Conservation (phyloP, 92 coral and sea anemone genomes). For the Parazoanthus atlanticus region DNA sequence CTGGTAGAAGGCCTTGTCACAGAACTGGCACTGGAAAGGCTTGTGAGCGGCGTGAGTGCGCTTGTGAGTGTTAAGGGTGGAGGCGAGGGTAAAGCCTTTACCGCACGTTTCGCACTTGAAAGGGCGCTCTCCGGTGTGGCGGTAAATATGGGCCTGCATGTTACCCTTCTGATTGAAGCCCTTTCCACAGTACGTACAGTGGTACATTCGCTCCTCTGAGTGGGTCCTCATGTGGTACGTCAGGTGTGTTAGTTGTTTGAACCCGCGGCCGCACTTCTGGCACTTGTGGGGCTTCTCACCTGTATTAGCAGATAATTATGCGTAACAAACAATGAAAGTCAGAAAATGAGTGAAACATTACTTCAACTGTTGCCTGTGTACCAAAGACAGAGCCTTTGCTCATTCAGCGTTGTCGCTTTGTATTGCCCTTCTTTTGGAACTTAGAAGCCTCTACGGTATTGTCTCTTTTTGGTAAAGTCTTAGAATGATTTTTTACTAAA, state of each 20-base stretch:
- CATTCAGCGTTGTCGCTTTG: no score
- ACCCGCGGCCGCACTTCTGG: slow-evolving; percentile 91
- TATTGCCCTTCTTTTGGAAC: no score
- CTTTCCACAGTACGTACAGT: slow-evolving; percentile 84
- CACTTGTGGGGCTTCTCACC: slow-evolving; percentile 95
- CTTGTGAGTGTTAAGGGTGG: slow-evolving; percentile 89
- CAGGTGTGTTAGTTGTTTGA: slow-evolving; percentile 90
- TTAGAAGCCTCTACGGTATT: no score
- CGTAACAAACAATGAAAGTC: no score
- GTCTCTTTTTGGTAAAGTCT: no score
- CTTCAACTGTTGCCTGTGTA: no score
- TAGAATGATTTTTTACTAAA: no score
- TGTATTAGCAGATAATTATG: slow-evolving; percentile 11
- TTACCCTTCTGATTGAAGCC: slow-evolving; percentile 97
- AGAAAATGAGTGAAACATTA: no score
- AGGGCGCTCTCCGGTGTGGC: slow-evolving; percentile 95
- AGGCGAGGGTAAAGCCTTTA: slow-evolving; percentile 87
- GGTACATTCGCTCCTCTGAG: slow-evolving; percentile 87
- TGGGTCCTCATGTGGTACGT: slow-evolving; percentile 97
- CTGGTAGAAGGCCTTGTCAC: slow-evolving; percentile 92
- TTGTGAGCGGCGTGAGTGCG: slow-evolving; percentile 82
- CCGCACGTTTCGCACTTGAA: slow-evolving; percentile 87
- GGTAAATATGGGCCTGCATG: slow-evolving; percentile 89
- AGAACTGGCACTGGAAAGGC: slow-evolving; percentile 86
- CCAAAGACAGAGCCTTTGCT: no score